phyloP scores from a whole-genome alignment of 35 echinoderm and acorn worm species.

The Ophioderma brevispina region DNA sequence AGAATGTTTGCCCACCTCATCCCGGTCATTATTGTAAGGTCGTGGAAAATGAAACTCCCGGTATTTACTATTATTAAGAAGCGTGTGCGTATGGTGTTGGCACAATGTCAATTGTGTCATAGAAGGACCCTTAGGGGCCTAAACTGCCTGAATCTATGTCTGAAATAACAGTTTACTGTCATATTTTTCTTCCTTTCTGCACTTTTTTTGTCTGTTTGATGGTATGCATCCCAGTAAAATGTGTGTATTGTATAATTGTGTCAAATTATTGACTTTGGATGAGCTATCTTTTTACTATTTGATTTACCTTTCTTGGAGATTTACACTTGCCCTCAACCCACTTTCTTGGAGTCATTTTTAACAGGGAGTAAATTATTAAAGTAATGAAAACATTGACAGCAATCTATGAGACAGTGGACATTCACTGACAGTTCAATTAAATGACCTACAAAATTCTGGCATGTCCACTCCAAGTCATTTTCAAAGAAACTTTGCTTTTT shows the following conservation, averaged over 20 bases:
- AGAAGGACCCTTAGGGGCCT: not conserved
- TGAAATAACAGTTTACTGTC: not conserved
- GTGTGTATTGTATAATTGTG: not conserved
- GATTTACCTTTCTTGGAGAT: not conserved
- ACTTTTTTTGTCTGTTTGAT: not conserved
- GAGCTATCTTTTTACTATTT: not conserved
- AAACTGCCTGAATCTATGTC: not conserved
- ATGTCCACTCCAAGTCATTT: too few relatives aligned
- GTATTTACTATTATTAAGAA: not conserved
- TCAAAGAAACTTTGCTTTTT: too few relatives aligned
- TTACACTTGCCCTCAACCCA: not conserved
- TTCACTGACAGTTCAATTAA: too few relatives aligned
- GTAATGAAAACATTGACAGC: too few relatives aligned
- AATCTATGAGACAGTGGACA: too few relatives aligned
- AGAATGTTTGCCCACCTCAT: not conserved
- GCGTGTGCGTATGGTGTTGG: not conserved
- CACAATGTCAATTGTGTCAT: slow-evolving; percentile 6
- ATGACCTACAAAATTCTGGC: too few relatives aligned
- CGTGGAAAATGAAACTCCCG: not conserved
- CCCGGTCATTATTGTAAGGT: not conserved
- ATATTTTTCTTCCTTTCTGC: not conserved
- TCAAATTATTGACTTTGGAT: not conserved
- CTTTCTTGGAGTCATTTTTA: not conserved
- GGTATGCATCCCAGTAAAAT: not conserved
- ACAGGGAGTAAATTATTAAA: too few relatives aligned